Evolutionary conservation across 1,140 invertebrate genomes (phyloP).

Genomic region (Aporrectodea caliginosa): DNA sequence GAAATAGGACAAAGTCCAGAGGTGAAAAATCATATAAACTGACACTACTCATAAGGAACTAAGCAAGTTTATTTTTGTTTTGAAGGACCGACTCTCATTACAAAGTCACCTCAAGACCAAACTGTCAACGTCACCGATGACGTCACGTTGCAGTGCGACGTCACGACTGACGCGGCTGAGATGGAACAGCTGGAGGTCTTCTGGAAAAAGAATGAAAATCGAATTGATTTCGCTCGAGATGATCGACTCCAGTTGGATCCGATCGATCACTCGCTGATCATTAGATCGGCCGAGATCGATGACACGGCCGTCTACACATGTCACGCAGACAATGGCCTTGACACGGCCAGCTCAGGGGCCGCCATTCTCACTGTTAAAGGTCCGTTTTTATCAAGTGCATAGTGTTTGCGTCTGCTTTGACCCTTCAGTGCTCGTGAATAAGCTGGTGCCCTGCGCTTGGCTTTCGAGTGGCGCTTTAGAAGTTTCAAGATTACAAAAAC

Average conservation of each 20-base stretch:
- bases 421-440: no score
- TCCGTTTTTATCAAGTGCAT: no score
- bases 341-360: conserved; percentile 75
- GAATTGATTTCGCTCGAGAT: conserved; percentile 76
- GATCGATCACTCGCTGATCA: conserved; percentile 81
- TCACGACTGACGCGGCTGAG: conserved; percentile 35
- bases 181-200: conserved; percentile 66
- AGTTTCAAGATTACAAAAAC: no score
- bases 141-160: conserved; percentile 35
- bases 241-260: background rate
- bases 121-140: conserved; percentile 28
- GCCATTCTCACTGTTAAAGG: conserved; percentile 82
- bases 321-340: conserved; percentile 83
- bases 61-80: no score
- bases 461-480: no score
- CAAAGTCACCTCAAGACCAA: conserved; percentile 5
- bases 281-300: conserved; percentile 85
- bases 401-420: no score
- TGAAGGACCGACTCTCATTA: conserved; percentile 21
- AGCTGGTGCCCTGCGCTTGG: no score
- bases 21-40: no score
- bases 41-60: no score
- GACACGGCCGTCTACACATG: conserved; percentile 95
- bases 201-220: conserved; percentile 79
- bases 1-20: no score